A percentile compares a stretch with the other conserved stretches of the same genome.
Conservation (phyloP, 1,140 invertebrate genomes). For the Saccostrea cuccullata region DNA sequence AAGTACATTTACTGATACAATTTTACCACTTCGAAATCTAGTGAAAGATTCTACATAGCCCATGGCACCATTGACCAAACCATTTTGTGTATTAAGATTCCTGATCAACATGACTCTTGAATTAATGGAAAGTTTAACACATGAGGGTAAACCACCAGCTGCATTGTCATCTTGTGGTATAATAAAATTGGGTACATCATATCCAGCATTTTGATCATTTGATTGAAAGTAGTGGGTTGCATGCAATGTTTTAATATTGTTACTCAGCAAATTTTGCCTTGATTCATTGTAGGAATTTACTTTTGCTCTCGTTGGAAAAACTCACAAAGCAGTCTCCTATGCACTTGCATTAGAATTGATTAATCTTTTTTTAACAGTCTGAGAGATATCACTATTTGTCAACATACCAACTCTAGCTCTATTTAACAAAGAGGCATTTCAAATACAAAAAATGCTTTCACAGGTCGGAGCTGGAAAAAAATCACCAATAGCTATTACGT, state of each 20-base stretch:
- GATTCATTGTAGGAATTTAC: neutral
- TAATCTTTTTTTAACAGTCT: neutral
- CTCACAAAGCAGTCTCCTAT: neutral
- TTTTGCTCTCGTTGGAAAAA: slow-evolving; percentile 34
- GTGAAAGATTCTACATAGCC: too few relatives aligned
- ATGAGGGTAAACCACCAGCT: slow-evolving; percentile 45
- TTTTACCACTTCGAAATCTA: too few relatives aligned
- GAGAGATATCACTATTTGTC: too few relatives aligned
- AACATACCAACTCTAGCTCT: too few relatives aligned
- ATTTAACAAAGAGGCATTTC: too few relatives aligned
- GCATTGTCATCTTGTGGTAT: slow-evolving; percentile 43
- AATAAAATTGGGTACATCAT: neutral
- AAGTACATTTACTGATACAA: neutral
- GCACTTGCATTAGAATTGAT: neutral
- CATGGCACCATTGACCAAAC: slow-evolving; percentile 49
- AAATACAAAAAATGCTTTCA: too few relatives aligned
- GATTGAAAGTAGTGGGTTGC: slow-evolving; percentile 51
- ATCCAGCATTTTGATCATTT: slow-evolving; percentile 36
- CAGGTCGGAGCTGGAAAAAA: neutral
- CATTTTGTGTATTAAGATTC: slow-evolving; percentile 54
- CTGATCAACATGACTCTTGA: too few relatives aligned
- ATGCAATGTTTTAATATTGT: neutral
- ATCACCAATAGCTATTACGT: neutral
- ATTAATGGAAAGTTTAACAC: too few relatives aligned
- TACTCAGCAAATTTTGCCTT: too few relatives aligned